A percentile compares a stretch with the other conserved stretches of the same genome.
These are phyloP conservation scores for Galaxias olidus DNA, from an alignment of 2,797 vertebrate genomes.

Conservation along the genomic window DNA sequence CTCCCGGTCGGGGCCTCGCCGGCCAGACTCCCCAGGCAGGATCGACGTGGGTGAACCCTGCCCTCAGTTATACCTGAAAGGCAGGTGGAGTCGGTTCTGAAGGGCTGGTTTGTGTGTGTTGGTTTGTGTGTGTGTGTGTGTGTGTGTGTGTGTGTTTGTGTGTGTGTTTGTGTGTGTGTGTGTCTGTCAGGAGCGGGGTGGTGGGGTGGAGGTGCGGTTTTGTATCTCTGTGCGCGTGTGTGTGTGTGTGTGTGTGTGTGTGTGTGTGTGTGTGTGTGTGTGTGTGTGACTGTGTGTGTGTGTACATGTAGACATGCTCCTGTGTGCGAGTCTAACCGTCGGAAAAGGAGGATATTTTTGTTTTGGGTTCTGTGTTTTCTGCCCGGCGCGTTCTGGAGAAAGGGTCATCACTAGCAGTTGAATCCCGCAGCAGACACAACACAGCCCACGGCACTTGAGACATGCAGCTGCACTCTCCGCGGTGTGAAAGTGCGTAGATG, in stretches of 20 bases:
- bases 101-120: too few relatives aligned
- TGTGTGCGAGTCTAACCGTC: constrained; percentile 25
- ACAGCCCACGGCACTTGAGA: constrained; percentile 39
- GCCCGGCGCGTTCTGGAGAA: constrained; percentile 53
- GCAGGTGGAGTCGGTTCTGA: constrained; percentile 41
- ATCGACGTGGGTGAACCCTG: constrained; percentile 2
- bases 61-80: constrained; percentile 41
- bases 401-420: constrained; percentile 57
- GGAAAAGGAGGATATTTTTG: constrained; percentile 33
- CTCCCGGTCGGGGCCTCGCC: constrained; percentile 56
- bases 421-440: constrained; percentile 63
- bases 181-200: too few relatives aligned
- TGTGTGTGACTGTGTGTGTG: constrained; percentile 17
- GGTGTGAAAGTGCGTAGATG: background rate
- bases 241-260: constrained; percentile 9
- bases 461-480: constrained; percentile 52
- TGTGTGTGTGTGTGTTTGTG: constrained; percentile 11
- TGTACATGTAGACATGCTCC: background rate
- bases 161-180: constrained; percentile 2
- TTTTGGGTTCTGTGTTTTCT: constrained; percentile 19
- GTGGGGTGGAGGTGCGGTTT: too few relatives aligned
- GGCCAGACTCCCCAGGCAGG: background rate
- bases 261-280: constrained; percentile 14
- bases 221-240: too few relatives aligned
- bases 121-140: constrained; percentile 12